Percentiles rank a stretch among this genome's conserved stretches.
phyloP scores from a whole-genome alignment of 2,797 vertebrate species.

The Orientallactaga sibirica region DNA sequence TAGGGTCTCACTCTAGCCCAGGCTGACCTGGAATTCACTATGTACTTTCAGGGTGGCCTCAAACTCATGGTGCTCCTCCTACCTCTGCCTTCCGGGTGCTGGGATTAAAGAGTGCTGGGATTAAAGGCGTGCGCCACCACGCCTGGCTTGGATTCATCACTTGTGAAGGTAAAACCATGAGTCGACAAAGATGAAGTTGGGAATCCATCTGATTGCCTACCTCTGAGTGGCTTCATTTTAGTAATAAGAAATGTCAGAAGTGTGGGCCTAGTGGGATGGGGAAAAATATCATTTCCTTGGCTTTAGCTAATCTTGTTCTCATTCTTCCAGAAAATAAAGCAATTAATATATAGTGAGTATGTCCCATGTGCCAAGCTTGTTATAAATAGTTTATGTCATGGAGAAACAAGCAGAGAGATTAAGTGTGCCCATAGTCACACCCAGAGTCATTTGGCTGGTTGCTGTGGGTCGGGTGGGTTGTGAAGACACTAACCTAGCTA shows the following conservation, averaged over 20 bases:
- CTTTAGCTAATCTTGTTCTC: slow-evolving; percentile 21
- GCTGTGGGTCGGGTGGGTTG: background rate
- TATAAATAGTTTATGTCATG: background rate
- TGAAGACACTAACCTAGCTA: background rate
- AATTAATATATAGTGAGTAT: background rate
- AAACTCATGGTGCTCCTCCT: too few species aligned
- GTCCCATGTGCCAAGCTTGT: background rate
- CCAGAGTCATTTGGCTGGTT: background rate
- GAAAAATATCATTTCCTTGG: background rate
- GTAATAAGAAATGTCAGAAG: background rate
- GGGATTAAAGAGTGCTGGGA: too few species aligned
- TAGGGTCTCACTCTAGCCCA: too few species aligned
- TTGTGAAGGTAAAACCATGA: background rate
- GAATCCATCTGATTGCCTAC: background rate
- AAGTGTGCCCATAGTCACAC: background rate
- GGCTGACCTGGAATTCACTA: too few species aligned
- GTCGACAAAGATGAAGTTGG: background rate
- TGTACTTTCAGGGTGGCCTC: too few species aligned
- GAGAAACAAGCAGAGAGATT: background rate
- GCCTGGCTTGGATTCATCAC: too few species aligned
- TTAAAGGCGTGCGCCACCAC: too few species aligned
- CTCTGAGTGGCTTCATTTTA: background rate
- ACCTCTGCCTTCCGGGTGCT: too few species aligned
- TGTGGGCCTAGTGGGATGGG: background rate
- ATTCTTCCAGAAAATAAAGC: slow-evolving; percentile 46